Percentiles rank a stretch among this genome's conserved stretches.
Conservation (phyloP, 2,113 vertebrate genomes). For the Alaudala cheleensis region DNA sequence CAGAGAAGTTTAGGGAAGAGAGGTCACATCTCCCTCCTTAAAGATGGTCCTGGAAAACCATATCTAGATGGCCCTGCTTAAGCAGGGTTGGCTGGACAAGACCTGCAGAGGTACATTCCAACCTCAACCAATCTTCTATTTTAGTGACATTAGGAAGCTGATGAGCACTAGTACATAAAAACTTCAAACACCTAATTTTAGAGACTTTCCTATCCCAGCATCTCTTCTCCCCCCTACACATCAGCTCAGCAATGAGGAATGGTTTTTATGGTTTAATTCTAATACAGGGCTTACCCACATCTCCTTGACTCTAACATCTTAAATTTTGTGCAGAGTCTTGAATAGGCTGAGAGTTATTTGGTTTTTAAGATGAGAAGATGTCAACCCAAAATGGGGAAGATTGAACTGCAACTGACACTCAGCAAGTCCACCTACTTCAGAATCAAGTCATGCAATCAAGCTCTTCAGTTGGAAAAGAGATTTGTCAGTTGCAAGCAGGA, state of each 20-base stretch:
- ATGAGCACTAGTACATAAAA: neutral
- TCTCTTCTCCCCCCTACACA: neutral
- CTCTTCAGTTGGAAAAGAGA: neutral
- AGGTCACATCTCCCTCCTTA: neutral
- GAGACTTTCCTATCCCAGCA: neutral
- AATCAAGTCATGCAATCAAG: neutral
- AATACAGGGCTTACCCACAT: neutral
- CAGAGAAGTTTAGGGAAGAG: neutral
- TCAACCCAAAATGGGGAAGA: neutral
- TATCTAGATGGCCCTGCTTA: neutral
- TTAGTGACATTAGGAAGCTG: neutral
- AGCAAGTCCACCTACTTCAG: neutral
- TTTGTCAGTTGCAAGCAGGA: neutral
- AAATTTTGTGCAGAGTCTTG: neutral
- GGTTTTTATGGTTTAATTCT: neutral
- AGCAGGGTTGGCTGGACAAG: neutral
- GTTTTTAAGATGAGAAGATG: neutral
- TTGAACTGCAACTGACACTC: neutral
- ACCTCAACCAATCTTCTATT: neutral
- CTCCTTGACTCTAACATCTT: neutral
- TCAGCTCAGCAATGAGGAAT: neutral
- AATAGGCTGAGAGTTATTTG: neutral
- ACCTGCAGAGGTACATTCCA: neutral
- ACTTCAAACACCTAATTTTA: neutral
- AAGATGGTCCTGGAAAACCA: neutral